Percentiles rank a stretch among this genome's conserved stretches.
Evolutionary conservation across 2,888 invertebrate species (phyloP).

Genomic region (Monoplex corrugatus): DNA sequence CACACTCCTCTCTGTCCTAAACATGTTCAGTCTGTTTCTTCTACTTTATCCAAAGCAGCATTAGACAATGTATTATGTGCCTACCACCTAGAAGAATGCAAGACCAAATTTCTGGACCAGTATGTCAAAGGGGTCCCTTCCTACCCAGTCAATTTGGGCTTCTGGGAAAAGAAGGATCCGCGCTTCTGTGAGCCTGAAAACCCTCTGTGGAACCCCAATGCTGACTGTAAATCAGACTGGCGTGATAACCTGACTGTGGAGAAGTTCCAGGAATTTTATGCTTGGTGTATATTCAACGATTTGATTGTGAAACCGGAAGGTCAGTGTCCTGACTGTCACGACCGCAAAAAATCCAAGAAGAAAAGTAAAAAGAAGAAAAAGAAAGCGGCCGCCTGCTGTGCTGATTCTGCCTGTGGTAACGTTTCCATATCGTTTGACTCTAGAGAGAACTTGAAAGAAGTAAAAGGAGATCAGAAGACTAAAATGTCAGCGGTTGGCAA

Average conservation of each 20-base stretch:
- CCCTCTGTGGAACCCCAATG: constrained; percentile 31
- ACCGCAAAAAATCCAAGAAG: constrained; percentile 26
- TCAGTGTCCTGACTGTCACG: constrained; percentile 40
- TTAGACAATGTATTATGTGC: not conserved
- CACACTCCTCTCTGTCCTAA: not conserved
- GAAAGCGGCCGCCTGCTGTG: not conserved
- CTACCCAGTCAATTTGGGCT: not conserved
- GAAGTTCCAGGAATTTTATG: constrained; percentile 47
- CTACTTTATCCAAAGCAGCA: not conserved
- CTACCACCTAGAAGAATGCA: constrained; percentile 40
- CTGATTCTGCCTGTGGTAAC: constrained; percentile 1
- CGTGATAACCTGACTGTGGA: constrained; percentile 37
- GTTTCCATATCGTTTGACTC: not conserved
- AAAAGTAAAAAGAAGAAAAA: constrained; percentile 43
- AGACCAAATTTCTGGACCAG: constrained; percentile 40
- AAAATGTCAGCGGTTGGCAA: not conserved
- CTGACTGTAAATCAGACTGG: constrained; percentile 34
- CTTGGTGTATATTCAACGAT: constrained; percentile 2
- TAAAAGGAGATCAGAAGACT: not conserved
- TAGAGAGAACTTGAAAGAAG: not conserved
- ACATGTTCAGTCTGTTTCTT: not conserved
- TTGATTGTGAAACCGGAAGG: not conserved
- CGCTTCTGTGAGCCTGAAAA: constrained; percentile 42
- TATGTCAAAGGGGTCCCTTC: constrained; percentile 15
- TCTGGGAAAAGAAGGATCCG: constrained; percentile 41